A percentile compares a stretch with the other conserved stretches of the same genome.
phyloP scores from a whole-genome alignment of 1,140 invertebrate genomes.

The Rhizoglyphus robini region DNA sequence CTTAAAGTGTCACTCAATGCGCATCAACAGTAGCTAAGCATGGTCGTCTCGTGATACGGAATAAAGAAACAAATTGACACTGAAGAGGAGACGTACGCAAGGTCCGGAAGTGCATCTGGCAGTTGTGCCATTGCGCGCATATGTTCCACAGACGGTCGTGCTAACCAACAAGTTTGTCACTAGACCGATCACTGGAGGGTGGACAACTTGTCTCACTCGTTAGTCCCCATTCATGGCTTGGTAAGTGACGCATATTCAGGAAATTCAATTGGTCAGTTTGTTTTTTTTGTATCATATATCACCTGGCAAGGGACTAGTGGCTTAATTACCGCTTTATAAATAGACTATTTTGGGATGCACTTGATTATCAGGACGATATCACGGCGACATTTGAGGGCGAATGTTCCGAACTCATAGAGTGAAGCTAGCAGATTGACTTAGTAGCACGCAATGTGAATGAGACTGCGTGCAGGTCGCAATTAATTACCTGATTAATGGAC shows the following conservation, averaged over 20 bases:
- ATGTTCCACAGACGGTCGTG: background rate
- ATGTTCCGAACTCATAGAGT: too few species aligned
- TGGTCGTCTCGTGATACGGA: background rate
- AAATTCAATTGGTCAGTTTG: too few species aligned
- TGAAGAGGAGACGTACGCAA: background rate
- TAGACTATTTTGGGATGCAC: background rate
- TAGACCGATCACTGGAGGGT: too few species aligned
- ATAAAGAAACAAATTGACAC: background rate
- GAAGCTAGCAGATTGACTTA: too few species aligned
- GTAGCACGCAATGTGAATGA: background rate
- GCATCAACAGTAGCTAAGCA: background rate
- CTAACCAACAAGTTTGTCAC: background rate
- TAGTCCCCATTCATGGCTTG: too few species aligned
- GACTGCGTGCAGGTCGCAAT: background rate
- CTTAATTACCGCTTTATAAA: slow-evolving; percentile 2
- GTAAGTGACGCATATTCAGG: too few species aligned
- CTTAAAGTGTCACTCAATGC: too few species aligned
- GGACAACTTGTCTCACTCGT: too few species aligned
- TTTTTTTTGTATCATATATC: slow-evolving; percentile 5
- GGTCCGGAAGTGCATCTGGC: slow-evolving; percentile 12
- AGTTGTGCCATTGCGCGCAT: background rate
- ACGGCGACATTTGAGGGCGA: too few species aligned
- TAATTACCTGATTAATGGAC: slow-evolving; percentile 1
- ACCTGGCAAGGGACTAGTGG: background rate
- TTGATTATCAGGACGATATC: background rate